Evolutionary conservation across 2,797 vertebrate genomes (phyloP).

Genomic region (Tapirus indicus): DNA sequence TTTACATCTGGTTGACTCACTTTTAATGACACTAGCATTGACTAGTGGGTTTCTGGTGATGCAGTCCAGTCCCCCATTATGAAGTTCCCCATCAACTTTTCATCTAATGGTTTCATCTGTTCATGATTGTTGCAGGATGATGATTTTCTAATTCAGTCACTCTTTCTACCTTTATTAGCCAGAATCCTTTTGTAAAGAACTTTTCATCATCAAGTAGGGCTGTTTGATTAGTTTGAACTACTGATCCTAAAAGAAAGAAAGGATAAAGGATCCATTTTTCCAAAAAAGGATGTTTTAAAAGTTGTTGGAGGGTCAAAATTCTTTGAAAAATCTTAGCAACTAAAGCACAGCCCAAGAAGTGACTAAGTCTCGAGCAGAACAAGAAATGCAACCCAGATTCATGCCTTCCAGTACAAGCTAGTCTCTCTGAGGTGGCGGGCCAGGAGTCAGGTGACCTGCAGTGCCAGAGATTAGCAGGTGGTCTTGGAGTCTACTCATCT

Average conservation of each 20-base stretch:
- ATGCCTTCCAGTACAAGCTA: neutral
- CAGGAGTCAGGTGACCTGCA: neutral
- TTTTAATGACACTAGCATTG: neutral
- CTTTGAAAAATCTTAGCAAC: neutral
- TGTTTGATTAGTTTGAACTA: neutral
- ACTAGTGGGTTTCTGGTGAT: neutral
- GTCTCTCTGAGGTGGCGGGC: neutral
- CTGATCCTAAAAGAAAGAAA: neutral
- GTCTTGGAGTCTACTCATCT: neutral
- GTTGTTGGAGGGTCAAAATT: neutral
- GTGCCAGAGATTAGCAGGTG: neutral
- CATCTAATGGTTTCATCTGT: neutral
- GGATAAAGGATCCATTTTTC: neutral
- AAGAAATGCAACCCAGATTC: neutral
- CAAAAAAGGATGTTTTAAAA: neutral
- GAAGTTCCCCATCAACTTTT: neutral
- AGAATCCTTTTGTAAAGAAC: neutral
- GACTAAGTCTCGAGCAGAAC: neutral
- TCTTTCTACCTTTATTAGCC: neutral
- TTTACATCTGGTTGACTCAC: neutral
- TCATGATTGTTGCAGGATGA: neutral
- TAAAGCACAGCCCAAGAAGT: neutral
- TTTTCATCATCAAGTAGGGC: neutral
- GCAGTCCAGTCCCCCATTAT: neutral
- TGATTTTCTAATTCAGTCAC: neutral